Conservation (phyloP, 2,888 invertebrate species). For the Napeogenes inachia region DNA sequence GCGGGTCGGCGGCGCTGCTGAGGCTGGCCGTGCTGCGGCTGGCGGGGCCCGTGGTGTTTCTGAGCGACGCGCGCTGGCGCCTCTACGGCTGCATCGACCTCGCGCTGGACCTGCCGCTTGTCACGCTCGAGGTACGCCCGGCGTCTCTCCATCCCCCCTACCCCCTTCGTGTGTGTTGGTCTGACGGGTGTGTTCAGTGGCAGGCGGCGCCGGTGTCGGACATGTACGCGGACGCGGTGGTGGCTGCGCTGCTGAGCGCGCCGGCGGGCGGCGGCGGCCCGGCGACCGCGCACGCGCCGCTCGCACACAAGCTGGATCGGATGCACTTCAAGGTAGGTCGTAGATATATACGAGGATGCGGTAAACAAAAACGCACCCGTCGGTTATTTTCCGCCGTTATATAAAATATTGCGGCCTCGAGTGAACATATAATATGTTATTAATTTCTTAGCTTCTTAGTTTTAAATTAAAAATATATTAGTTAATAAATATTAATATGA, state of each 20-base stretch:
- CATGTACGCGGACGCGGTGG: conserved; percentile 98
- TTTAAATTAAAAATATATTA: no score
- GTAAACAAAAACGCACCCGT: no score
- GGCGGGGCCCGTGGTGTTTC: conserved; percentile 83
- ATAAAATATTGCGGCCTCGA: no score
- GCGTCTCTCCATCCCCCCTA: not conserved
- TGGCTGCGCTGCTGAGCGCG: conserved; percentile 91
- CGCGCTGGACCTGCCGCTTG: conserved; percentile 82
- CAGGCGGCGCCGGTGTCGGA: conserved; percentile 95
- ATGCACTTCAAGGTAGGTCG: conserved; percentile 89
- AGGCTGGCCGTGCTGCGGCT: conserved; percentile 87
- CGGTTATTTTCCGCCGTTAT: no score
- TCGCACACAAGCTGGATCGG: conserved; percentile 84
- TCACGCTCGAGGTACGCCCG: conserved; percentile 83
- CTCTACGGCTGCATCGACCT: conserved; percentile 92
- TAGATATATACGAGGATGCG: no score
- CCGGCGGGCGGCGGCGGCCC: conserved; percentile 41
- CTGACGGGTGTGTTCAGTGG: conserved; percentile 80
- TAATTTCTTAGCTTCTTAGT: no score
- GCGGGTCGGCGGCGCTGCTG: conserved; percentile 83
- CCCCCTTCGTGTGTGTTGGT: not conserved
- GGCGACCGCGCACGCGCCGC: conserved; percentile 50
- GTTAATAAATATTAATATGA: no score
- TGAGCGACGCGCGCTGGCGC: conserved; percentile 83
- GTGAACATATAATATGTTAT: no score